phyloP scores from a whole-genome alignment of 2,113 vertebrate genomes.

The Falco punctatus region DNA sequence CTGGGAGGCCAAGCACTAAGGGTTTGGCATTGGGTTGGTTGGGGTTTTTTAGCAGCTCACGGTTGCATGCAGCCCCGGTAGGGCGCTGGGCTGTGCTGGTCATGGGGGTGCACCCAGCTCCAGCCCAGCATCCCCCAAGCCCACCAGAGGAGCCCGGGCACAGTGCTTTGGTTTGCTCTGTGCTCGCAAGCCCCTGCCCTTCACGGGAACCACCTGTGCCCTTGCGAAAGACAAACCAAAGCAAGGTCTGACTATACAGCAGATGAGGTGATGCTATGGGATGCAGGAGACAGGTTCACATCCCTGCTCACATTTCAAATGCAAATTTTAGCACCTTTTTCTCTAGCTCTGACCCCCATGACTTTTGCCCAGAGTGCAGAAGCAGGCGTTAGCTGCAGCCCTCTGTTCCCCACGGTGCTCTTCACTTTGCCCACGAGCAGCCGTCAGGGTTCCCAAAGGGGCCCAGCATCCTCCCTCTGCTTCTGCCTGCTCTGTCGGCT shows the following conservation, averaged over 20 bases:
- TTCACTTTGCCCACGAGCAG: background rate
- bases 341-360: background rate
- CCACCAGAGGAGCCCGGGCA: background rate
- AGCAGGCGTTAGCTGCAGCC: background rate
- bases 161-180: background rate
- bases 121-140: background rate
- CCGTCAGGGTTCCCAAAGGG: background rate
- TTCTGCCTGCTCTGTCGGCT: background rate
- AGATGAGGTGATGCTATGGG: background rate
- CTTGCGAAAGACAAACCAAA: background rate
- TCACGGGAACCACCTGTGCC: background rate
- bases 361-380: background rate
- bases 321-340: background rate
- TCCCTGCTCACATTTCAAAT: background rate
- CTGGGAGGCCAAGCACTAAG: background rate
- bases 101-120: background rate
- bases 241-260: background rate
- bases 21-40: background rate
- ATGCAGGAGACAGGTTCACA: background rate
- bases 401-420: background rate
- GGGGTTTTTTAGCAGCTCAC: rapidly evolving
- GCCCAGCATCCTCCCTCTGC: background rate
- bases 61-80: background rate
- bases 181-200: background rate
- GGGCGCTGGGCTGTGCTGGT: background rate